These are phyloP conservation scores for Phanerotoma sp. DNA, from an alignment of 2,888 invertebrate species.

Conservation along the genomic window DNA sequence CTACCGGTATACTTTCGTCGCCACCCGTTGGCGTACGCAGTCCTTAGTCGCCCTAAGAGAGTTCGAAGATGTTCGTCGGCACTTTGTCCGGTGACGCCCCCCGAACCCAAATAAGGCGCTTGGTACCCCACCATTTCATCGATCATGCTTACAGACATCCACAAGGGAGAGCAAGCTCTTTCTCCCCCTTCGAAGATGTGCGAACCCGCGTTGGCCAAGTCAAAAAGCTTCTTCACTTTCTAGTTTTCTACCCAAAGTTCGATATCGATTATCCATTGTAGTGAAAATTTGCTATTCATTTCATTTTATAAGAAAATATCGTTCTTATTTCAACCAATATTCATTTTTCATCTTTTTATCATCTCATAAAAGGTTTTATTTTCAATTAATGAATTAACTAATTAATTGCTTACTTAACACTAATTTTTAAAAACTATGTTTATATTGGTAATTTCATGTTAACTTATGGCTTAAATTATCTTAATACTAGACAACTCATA, in stretches of 20 bases:
- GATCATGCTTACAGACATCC: not conserved
- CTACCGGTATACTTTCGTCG: slow-evolving; percentile 42
- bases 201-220: not conserved
- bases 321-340: not conserved
- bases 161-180: slow-evolving; percentile 1
- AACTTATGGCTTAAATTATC: too few species aligned
- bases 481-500: too few species aligned
- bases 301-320: not conserved
- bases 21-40: slow-evolving; percentile 35
- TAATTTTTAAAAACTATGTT: too few species aligned
- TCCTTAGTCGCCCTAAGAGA: slow-evolving; percentile 38
- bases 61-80: slow-evolving; percentile 33
- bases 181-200: slow-evolving; percentile 9
- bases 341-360: not conserved
- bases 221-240: slow-evolving; percentile 4
- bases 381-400: too few species aligned
- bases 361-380: too few species aligned
- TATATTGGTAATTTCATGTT: too few species aligned
- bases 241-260: slow-evolving; percentile 4
- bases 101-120: slow-evolving; percentile 54
- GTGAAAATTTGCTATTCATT: not conserved
- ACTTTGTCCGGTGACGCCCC: slow-evolving; percentile 45
- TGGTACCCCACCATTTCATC: slow-evolving; percentile 36
- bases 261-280: not conserved
- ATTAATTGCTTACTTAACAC: too few species aligned